Evolutionary conservation across 1,140 invertebrate species (phyloP).

Genomic region (Megalonaias nervosa): DNA sequence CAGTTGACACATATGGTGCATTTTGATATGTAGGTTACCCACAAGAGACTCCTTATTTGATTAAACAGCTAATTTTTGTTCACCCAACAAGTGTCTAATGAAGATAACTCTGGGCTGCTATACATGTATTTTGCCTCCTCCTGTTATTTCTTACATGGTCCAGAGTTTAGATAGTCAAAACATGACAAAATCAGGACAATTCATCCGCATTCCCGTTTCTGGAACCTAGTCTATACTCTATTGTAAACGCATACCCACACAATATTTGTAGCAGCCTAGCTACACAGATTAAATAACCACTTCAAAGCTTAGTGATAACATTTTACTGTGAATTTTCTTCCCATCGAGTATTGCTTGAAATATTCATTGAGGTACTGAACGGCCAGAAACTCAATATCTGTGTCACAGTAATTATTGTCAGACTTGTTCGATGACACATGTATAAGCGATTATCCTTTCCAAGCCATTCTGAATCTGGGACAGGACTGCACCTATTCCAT

Average conservation of each 20-base stretch:
- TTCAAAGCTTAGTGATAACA: conserved; percentile 45
- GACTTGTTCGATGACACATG: conserved; percentile 39
- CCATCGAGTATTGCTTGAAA: conserved; percentile 43
- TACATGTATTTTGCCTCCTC: neutral
- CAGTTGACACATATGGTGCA: neutral
- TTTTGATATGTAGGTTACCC: neutral
- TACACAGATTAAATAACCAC: conserved; percentile 34
- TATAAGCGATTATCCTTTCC: conserved; percentile 43
- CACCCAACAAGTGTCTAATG: neutral
- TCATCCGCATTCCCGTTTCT: conserved; percentile 48
- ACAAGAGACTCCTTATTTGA: neutral
- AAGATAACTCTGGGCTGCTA: neutral
- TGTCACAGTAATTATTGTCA: conserved; percentile 71
- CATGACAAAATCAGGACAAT: conserved; percentile 26
- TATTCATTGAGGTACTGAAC: conserved; percentile 21
- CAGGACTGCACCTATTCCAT: conserved; percentile 53
- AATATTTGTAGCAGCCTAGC: conserved; percentile 49
- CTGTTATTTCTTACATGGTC: conserved; percentile 4
- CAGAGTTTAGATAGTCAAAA: neutral
- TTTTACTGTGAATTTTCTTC: conserved; percentile 33
- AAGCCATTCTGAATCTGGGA: conserved; percentile 44
- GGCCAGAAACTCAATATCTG: conserved; percentile 42
- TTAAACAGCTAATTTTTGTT: neutral
- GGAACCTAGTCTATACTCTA: conserved; percentile 44
- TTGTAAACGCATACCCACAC: conserved; percentile 43